Evolutionary conservation across 2,888 invertebrate genomes (phyloP), one percentile per base, ranked within the genome.

Genomic region (Alloscopus bannaensis): DNA sequence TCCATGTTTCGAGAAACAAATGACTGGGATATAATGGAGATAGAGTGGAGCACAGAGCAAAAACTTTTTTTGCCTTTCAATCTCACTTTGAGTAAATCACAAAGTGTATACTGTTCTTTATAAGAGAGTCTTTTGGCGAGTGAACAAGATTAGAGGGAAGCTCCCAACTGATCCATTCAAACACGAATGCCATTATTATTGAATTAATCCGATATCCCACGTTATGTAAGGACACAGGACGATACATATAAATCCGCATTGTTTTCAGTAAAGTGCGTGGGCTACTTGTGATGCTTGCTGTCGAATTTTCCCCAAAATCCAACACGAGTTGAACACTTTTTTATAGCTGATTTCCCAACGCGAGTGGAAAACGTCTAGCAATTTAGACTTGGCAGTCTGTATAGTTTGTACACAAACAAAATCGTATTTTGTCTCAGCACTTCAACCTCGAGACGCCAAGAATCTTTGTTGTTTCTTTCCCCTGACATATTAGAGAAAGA

Each of bases 1-100:
- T 73, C 73, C 73, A 73, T 65, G 65, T 73, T 65, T 73, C 55
- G 20, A 64, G 73, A 73, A 73, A 73, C 55, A 62, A 73, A 73
- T 50, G 57, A 65, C 29, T 57, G 65, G 29, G 57, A 36, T 64
- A 64, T 36, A 52, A 69, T 28, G 42, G 29, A 36, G 26, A 47
- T 50, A 60, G 26, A 40, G 28, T 28, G 45, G 59, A 22, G 20
- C 2, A 65, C 11, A 36, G 55, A 68, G 55, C 40, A 24, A 52
- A 52, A 42, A 29, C n/a, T 22, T 16, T 8, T 36, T 52, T 24
- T 26, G 18, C 40, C n/a, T 16, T 65, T 47, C 65, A 65, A 47
- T 65, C 13, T 47, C 40, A 24, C 40, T 42, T n/a, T 26, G 29
- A 59, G 31, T 59, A 62, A 40, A 62, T 62, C 62, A 62, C 40